Evolutionary conservation across 2,797 vertebrate species (phyloP).

Genomic region (Urosaurus nigricauda): DNA sequence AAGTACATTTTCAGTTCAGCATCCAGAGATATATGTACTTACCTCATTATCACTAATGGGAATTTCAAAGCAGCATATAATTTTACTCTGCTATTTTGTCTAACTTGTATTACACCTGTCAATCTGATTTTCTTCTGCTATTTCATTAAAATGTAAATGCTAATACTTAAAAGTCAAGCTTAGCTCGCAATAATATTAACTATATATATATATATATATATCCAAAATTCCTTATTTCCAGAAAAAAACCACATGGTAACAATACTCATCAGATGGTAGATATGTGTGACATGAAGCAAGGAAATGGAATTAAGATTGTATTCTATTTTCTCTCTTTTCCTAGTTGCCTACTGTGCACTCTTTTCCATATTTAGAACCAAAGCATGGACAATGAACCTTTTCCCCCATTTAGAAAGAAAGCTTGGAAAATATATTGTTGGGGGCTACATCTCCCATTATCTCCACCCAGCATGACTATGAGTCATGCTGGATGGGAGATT

Average conservation of each 20-base stretch:
- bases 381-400: not conserved
- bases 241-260: constrained; percentile 44
- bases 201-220: too few relatives aligned
- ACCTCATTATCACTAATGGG: constrained; percentile 79
- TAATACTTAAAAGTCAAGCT: constrained; percentile 81
- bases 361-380: constrained; percentile 5
- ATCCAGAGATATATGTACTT: constrained; percentile 62
- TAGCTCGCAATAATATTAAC: constrained; percentile 72
- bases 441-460: too few relatives aligned
- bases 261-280: constrained; percentile 41
- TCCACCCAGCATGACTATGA: too few relatives aligned
- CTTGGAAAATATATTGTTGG: too few relatives aligned
- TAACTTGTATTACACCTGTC: constrained; percentile 80
- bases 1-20: constrained; percentile 58
- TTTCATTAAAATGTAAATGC: constrained; percentile 81
- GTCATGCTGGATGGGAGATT: too few relatives aligned
- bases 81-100: constrained; percentile 77
- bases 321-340: not conserved
- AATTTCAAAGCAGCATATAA: constrained; percentile 74
- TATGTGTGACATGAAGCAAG: constrained; percentile 29
- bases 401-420: not conserved
- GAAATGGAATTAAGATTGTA: constrained; percentile 54
- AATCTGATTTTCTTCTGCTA: constrained; percentile 73
- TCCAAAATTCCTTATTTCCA: constrained; percentile 65
- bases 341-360: not conserved